Conservation (phyloP, 2,113 vertebrate genomes). For the Ceratotherium simum region DNA sequence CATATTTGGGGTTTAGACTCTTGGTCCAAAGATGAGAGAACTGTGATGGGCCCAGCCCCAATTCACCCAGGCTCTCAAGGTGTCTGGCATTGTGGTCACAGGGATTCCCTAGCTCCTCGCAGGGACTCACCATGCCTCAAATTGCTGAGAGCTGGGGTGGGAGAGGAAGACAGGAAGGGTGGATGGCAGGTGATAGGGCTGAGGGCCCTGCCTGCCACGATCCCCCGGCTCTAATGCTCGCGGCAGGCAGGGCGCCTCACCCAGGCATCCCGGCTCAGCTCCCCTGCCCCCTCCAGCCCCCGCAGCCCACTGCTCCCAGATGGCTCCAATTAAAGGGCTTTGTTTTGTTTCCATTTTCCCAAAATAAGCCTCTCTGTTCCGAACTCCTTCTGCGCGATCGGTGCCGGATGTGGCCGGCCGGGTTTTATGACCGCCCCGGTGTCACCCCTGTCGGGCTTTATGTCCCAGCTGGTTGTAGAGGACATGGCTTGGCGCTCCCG, state of each 20-base stretch:
- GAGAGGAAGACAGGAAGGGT: background rate
- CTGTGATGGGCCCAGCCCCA: fast-evolving
- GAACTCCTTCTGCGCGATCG: background rate
- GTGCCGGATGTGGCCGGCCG: constrained; percentile 56
- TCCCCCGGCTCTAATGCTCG: background rate
- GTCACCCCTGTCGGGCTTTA: background rate
- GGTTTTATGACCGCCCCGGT: background rate
- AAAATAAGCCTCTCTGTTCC: constrained; percentile 67
- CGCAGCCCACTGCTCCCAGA: constrained; percentile 64
- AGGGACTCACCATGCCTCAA: background rate
- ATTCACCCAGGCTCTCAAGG: background rate
- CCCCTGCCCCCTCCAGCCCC: background rate
- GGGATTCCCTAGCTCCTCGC: background rate
- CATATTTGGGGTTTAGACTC: background rate
- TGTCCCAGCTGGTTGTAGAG: constrained; percentile 50
- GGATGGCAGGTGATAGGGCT: background rate
- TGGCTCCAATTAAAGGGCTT: constrained; percentile 78
- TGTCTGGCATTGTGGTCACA: background rate
- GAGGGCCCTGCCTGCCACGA: background rate
- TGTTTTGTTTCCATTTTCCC: constrained; percentile 80
- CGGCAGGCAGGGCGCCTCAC: background rate
- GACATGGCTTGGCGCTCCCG: background rate
- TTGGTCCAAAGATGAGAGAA: background rate
- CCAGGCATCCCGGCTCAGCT: background rate
- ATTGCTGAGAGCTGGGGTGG: background rate